Conservation (phyloP, 2,797 vertebrate species). For the Paramormyrops hopkinsi region DNA sequence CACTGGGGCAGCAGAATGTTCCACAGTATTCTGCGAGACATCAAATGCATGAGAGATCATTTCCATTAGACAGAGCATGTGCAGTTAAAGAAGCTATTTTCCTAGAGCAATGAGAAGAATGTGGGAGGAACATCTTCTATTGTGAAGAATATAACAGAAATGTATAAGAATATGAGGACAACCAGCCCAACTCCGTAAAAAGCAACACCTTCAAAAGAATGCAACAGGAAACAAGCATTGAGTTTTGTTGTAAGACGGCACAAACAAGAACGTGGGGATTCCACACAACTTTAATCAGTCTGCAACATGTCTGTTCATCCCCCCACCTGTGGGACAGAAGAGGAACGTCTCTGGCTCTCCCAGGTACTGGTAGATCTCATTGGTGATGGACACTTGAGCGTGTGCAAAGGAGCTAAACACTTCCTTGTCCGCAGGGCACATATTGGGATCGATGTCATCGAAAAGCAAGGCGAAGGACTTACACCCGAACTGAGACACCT, state of each 20-base stretch:
- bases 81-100: background rate
- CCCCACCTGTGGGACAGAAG: slow-evolving; percentile 91
- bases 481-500: slow-evolving; percentile 91
- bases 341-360: slow-evolving; percentile 84
- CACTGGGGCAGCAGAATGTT: slow-evolving; percentile 82
- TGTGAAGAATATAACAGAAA: background rate
- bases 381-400: slow-evolving; percentile 88
- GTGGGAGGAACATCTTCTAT: background rate
- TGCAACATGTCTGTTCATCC: background rate
- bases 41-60: background rate
- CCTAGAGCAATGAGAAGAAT: background rate
- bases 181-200: background rate
- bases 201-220: background rate
- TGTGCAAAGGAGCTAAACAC: slow-evolving; percentile 91
- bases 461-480: slow-evolving; percentile 91
- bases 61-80: background rate
- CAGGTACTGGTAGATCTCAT: slow-evolving; percentile 85
- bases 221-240: background rate
- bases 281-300: background rate
- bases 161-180: background rate
- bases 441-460: slow-evolving; percentile 92
- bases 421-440: slow-evolving; percentile 92
- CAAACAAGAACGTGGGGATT: background rate
- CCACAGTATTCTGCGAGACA: slow-evolving; percentile 82
- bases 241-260: background rate